Evolutionary conservation across 2,888 invertebrate species (phyloP), one percentile per base, ranked within the genome.

Genomic region (Iselma pallidipennis): DNA sequence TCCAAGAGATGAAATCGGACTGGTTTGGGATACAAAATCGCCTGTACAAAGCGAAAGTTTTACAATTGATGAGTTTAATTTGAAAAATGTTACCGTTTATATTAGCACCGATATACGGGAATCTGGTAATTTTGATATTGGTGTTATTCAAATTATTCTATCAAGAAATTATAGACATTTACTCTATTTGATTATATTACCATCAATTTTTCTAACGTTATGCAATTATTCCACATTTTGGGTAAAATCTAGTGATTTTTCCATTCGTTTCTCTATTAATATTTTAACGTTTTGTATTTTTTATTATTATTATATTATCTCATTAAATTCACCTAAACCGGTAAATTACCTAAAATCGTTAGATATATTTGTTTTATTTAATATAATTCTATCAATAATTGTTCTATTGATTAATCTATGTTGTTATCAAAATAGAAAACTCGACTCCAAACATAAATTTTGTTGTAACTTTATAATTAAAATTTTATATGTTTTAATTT

Each of bases 1-100:
- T 71, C 71, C 75, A 12, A 53, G 49, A 45, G 74, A 76, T 7
- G 77, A 77, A 69, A 71, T 77, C 7, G 37, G 63, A 48, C 56
- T 76, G 33, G 2, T 57, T n/a, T 76, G 76, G 77, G 63, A 68
- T 50, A 5, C 21, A 37, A 49, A 52, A 26, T 68, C 71, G n/a
- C n/a, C n/a, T 19, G 59, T 74, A 6, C 65, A 71, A 50, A 49
- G 61, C 42, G 59, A 50, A 1, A 59, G 59, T 57, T 49, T 65
- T 7, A 59, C 63, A 53, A 66, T 69, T n/a, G 61, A 64, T 1
- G 71, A 72, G 56, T 77, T 75, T 63, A 49, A 61, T 29, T 53
- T 77, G 45, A 55, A 51, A 23, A 75, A 72, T 63, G 57, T 76
- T 10, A 59, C 64, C 2, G 70, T 67, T 21, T 61, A 63, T 33